These are phyloP conservation scores for Synergus laeviventris DNA, from an alignment of 2,888 invertebrate species.

Conservation along the genomic window DNA sequence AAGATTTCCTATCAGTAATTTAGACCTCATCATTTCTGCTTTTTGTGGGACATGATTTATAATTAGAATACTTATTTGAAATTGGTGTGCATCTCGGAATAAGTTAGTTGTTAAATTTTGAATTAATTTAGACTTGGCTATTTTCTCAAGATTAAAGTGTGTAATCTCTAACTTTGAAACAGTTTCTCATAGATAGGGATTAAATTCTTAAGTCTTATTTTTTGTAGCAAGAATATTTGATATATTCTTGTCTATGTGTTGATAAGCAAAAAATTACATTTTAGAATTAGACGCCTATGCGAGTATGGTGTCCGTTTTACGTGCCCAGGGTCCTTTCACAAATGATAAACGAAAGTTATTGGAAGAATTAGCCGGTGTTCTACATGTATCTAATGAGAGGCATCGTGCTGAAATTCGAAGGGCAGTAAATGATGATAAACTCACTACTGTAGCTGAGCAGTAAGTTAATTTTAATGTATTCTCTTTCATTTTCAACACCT, in stretches of 20 bases:
- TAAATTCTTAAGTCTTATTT: neutral
- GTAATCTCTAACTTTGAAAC: neutral
- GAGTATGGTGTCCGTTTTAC: slow-evolving; percentile 90
- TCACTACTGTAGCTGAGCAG: slow-evolving; percentile 93
- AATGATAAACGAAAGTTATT: slow-evolving; percentile 90
- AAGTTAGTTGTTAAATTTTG: neutral
- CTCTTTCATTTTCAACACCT: neutral
- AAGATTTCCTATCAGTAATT: neutral
- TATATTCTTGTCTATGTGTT: neutral
- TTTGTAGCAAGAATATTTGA: neutral
- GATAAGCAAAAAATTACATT: neutral
- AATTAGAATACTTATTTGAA: neutral
- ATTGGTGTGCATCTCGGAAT: neutral
- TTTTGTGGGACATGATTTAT: neutral
- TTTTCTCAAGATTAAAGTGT: neutral
- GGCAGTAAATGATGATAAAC: slow-evolving; percentile 93
- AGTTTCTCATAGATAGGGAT: no score
- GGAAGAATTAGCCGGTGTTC: slow-evolving; percentile 87
- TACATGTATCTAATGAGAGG: slow-evolving; percentile 92
- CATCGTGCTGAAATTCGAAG: slow-evolving; percentile 94
- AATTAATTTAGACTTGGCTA: neutral
- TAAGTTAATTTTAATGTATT: slow-evolving; percentile 77
- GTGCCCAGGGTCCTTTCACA: slow-evolving; percentile 93
- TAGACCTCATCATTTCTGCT: neutral
- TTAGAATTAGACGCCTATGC: slow-evolving; percentile 95